phyloP scores from a whole-genome alignment of 2,888 invertebrate species.

The Vanessa cardui region DNA sequence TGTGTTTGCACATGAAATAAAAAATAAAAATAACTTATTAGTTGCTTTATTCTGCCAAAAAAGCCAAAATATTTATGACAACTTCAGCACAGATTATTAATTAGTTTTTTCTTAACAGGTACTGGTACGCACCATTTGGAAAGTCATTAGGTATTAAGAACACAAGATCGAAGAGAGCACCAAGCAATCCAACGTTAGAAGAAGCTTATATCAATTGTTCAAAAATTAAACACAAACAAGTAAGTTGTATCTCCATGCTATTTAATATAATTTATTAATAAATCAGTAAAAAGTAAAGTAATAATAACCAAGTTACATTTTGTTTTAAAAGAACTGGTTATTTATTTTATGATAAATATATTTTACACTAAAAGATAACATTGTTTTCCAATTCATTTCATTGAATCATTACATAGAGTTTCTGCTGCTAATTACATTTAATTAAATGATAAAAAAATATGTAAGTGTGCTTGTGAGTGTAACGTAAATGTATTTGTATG shows the following conservation, averaged over 20 bases:
- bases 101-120: conserved; percentile 78
- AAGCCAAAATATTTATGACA: too few species aligned
- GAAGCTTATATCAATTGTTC: conserved; percentile 86
- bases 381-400: too few species aligned
- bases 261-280: background rate
- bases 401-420: too few species aligned
- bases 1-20: too few species aligned
- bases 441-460: background rate
- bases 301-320: too few species aligned
- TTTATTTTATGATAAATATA: too few species aligned
- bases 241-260: conserved; percentile 56
- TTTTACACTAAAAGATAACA: too few species aligned
- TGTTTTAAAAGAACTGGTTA: too few species aligned
- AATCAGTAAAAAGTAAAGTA: too few species aligned
- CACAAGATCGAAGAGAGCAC: conserved; percentile 89
- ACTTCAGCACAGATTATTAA: background rate
- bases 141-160: conserved; percentile 91
- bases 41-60: too few species aligned
- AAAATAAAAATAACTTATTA: too few species aligned
- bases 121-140: conserved; percentile 91
- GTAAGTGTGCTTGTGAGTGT: conserved; percentile 10
- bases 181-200: conserved; percentile 88
- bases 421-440: too few species aligned
- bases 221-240: conserved; percentile 91
- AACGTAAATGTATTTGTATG: conserved; percentile 13